These are phyloP conservation scores for Pelobates cultripes DNA, from an alignment of 2,797 vertebrate genomes.

Conservation along the genomic window DNA sequence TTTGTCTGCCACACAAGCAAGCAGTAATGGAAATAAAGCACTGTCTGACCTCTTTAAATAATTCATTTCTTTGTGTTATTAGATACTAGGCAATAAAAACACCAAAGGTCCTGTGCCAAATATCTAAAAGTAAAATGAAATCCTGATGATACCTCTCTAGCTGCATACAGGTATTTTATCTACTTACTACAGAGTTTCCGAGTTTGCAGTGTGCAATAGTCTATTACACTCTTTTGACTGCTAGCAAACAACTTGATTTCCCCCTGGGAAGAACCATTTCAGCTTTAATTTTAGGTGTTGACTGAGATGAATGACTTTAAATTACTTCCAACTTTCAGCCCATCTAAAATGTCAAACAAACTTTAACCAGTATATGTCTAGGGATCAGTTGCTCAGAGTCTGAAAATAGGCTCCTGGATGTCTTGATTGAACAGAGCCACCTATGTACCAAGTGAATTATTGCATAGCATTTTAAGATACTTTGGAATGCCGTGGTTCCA, in stretches of 20 bases:
- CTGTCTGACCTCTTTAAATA: constrained; percentile 73
- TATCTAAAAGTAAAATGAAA: constrained; percentile 62
- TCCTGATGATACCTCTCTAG: constrained; percentile 63
- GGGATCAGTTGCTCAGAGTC: constrained; percentile 58
- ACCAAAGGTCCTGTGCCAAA: constrained; percentile 60
- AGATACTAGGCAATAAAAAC: constrained; percentile 69
- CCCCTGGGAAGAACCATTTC: constrained; percentile 64
- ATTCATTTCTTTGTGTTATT: constrained; percentile 75
- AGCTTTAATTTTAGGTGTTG: constrained; percentile 70
- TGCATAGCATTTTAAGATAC: constrained; percentile 17
- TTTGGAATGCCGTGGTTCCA: no score
- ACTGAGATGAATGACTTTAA: constrained; percentile 69
- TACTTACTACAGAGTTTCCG: constrained; percentile 49
- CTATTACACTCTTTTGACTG: constrained; percentile 61
- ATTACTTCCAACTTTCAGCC: constrained; percentile 64
- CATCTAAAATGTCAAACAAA: constrained; percentile 65
- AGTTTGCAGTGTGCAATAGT: constrained; percentile 59
- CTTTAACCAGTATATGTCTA: constrained; percentile 67
- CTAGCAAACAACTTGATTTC: constrained; percentile 60
- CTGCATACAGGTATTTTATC: constrained; percentile 63
- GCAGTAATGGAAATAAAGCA: constrained; percentile 70
- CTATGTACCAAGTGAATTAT: constrained; percentile 12
- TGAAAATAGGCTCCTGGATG: constrained; percentile 58
- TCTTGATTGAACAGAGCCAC: constrained; percentile 27
- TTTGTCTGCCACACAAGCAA: constrained; percentile 35